These are phyloP conservation scores for Leptopilina boulardi DNA, from an alignment of 1,140 invertebrate species.

Conservation along the genomic window DNA sequence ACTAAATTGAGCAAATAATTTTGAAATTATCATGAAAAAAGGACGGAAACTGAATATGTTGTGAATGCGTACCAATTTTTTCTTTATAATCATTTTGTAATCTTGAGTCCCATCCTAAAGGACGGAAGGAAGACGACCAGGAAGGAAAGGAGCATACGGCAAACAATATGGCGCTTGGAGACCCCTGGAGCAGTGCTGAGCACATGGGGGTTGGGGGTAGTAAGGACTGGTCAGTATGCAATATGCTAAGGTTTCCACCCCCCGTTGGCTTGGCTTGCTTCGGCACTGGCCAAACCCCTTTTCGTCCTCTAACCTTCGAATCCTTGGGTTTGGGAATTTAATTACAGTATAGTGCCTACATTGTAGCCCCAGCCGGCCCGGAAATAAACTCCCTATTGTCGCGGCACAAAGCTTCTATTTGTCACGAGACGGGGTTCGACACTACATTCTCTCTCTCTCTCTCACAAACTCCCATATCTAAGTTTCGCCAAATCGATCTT, in stretches of 20 bases:
- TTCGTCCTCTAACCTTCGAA: conserved; percentile 62
- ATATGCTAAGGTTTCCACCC: conserved; percentile 72
- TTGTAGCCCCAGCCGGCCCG: conserved; percentile 75
- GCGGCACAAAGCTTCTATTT: conserved; percentile 74
- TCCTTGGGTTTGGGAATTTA: conserved; percentile 76
- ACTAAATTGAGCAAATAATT: too few relatives aligned
- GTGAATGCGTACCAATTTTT: too few relatives aligned
- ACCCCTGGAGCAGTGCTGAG: conserved; percentile 40
- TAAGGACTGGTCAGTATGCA: conserved; percentile 73
- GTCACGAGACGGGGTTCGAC: conserved; percentile 66
- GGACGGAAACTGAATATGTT: too few relatives aligned
- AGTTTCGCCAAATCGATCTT: conserved; percentile 4
- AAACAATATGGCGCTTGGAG: conserved; percentile 71
- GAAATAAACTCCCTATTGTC: conserved; percentile 77
- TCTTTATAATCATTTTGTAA: not conserved
- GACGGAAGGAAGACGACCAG: conserved; percentile 43
- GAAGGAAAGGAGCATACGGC: conserved; percentile 69
- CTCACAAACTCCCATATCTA: conserved; percentile 49
- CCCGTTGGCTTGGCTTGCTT: conserved; percentile 44
- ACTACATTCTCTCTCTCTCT: conserved; percentile 47
- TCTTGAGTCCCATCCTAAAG: conserved; percentile 29
- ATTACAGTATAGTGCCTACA: conserved; percentile 77
- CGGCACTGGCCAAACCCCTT: conserved; percentile 53
- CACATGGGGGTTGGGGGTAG: conserved; percentile 39
- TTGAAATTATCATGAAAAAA: too few relatives aligned